Base-by-base conservation (phyloP, 2,113 vertebrate genomes). In the Stictonetta naevosa region DNA sequence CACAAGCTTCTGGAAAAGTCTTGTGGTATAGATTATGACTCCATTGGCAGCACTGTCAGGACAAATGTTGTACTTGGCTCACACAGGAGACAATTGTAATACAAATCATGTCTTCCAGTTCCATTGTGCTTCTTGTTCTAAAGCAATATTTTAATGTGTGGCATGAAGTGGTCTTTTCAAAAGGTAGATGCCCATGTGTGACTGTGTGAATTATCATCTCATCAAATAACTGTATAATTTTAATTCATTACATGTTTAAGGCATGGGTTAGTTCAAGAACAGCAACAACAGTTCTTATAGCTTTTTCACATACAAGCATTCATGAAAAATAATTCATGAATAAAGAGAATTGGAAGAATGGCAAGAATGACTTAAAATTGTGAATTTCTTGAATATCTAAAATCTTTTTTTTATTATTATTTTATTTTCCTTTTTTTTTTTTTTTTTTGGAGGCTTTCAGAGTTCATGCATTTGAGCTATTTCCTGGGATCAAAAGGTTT, bases 1-100 rank as follows among this genome's bases (percentile, higher is more conserved):
- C 79, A 93, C 86, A 73, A 22, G 83, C n/a, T 89, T 94, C 92
- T 95, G 93, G 88, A 96, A 96, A 96, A 94, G 66, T 93, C 83
- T 94, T 94, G 95, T 87, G 92, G 93, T 93, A 92, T 94, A 89
- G 88, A 91, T 93, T 92, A 92, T 82, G 66, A 87, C 58, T 92
- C 66, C 58, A 26, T 53, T 96, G 95, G 95, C 92, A 93, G 69
- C 44, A 56, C 4, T 76, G 53, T 91, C 74, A 76, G 95, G 96
- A 92, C 94, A 92, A 93, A 88, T 58, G 69, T 91, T 87, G 68
- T 90, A 67, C 81, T 95, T 96, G 96, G 95, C 66, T 2, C 71
- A 77, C 21, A 38, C 25, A 87, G 73, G 36, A 93, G 66, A 73
- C 92, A 95, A 89, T 91, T 94, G 81, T 88, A 76, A 83, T 58